Evolutionary conservation across 2,797 vertebrate species (phyloP).

Genomic region (Florisuga fusca): DNA sequence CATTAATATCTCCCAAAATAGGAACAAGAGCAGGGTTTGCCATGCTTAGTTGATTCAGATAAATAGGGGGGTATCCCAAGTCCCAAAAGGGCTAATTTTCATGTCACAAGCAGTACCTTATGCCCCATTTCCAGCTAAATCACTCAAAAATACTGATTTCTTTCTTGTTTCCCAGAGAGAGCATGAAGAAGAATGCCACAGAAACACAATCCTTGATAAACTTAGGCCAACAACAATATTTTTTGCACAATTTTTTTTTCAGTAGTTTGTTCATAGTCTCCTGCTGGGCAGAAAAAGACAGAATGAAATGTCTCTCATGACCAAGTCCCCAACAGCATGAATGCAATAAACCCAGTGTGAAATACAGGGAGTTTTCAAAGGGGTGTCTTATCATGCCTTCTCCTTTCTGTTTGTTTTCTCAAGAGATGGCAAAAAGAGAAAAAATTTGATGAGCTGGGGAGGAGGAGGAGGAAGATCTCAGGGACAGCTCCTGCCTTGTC

Average conservation of each 20-base stretch:
- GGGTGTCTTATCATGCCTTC: neutral
- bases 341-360: constrained; percentile 28
- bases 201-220: constrained; percentile 21
- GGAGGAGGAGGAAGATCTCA: neutral
- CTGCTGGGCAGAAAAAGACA: neutral
- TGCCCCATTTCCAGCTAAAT: neutral
- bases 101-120: neutral
- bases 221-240: constrained; percentile 58
- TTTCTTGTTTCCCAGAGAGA: constrained; percentile 8
- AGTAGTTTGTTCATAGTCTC: constrained; percentile 39
- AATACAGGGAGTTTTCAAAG: constrained; percentile 20
- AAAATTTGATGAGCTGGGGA: neutral
- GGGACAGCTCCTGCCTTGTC: neutral
- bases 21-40: neutral
- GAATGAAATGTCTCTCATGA: neutral
- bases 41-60: neutral
- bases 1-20: neutral
- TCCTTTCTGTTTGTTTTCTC: neutral
- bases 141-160: neutral
- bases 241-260: neutral
- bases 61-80: neutral
- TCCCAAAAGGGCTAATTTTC: neutral
- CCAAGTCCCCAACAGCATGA: neutral
- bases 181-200: constrained; percentile 9
- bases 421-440: neutral